These are phyloP conservation scores for Apamea monoglypha DNA, from an alignment of 2,888 invertebrate genomes.

Conservation along the genomic window DNA sequence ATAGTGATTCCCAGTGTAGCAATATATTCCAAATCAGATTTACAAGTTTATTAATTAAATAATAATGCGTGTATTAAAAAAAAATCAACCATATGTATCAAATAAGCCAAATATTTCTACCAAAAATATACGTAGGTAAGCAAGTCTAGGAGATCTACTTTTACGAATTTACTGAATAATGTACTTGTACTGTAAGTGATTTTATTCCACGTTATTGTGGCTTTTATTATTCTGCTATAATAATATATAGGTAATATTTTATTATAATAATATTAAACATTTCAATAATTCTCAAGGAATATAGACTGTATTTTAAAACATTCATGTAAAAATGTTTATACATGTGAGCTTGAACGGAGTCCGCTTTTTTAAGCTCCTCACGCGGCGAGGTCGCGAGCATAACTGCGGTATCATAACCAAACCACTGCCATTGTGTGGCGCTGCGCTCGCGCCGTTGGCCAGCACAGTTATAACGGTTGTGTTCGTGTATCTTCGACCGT, in stretches of 20 bases:
- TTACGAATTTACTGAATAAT: slow-evolving; percentile 19
- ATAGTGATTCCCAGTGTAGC: neutral
- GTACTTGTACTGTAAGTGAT: neutral
- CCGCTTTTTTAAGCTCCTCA: neutral
- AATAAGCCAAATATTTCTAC: neutral
- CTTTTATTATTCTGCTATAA: slow-evolving; percentile 14
- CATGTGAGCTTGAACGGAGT: too few relatives aligned
- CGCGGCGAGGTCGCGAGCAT: neutral
- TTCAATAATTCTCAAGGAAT: slow-evolving; percentile 4
- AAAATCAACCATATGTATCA: neutral
- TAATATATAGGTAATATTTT: slow-evolving; percentile 3
- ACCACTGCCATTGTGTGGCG: neutral
- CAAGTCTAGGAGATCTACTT: slow-evolving; percentile 3
- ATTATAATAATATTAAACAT: neutral
- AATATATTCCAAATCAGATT: neutral
- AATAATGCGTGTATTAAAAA: neutral
- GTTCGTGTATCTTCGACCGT: slow-evolving; percentile 4
- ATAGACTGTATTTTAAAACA: slow-evolving; percentile 29
- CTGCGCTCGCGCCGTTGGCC: neutral
- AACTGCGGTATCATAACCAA: neutral
- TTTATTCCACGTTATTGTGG: slow-evolving; percentile 24
- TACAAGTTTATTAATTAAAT: neutral
- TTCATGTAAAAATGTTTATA: slow-evolving; percentile 1
- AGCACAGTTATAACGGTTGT: neutral
- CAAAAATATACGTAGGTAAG: neutral